Conservation (phyloP, 2,888 invertebrate genomes). For the Dioctria rufipes region DNA sequence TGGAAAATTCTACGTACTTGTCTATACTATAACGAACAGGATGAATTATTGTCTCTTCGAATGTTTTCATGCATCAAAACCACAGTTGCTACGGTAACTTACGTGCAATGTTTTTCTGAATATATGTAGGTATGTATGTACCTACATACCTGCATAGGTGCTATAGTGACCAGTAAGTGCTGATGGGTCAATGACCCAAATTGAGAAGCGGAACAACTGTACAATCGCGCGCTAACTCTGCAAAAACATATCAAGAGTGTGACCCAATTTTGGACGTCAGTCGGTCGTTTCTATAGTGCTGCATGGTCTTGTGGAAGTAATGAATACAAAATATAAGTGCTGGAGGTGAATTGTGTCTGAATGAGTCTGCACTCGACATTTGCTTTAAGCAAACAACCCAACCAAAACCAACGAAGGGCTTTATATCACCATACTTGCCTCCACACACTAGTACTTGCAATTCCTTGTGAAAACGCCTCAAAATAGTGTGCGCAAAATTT, state of each 20-base stretch:
- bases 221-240: conserved; percentile 20
- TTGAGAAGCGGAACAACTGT: conserved; percentile 18
- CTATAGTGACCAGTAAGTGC: not conserved
- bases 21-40: not conserved
- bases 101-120: conserved; percentile 29
- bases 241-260: conserved; percentile 3
- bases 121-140: not conserved
- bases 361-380: not conserved
- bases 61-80: conserved; percentile 40
- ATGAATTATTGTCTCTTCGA: conserved; percentile 40
- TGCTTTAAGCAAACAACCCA: not conserved
- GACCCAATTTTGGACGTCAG: not conserved
- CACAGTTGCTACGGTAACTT: conserved; percentile 21
- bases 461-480: no score
- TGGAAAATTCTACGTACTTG: no score
- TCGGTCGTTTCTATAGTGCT: no score
- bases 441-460: no score
- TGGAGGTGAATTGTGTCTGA: not conserved
- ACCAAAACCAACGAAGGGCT: not conserved
- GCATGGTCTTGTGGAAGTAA: no score
- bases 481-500: no score
- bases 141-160: no score
- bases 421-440: no score
- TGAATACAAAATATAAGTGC: not conserved
- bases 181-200: conserved; percentile 32